Conservation (phyloP, 2,113 vertebrate species). For the Arothron firmamentum region DNA sequence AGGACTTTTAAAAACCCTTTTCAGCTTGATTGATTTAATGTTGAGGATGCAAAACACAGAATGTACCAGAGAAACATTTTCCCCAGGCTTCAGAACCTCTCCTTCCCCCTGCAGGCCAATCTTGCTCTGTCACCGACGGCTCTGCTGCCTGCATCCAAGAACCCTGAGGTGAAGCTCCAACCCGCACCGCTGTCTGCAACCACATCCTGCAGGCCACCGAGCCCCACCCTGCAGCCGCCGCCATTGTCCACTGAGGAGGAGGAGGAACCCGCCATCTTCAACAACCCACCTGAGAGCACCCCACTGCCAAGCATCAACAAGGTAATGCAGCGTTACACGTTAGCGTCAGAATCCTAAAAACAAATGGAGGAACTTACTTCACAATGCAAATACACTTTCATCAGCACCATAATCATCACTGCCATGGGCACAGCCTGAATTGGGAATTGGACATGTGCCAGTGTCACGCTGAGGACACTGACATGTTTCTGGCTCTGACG, state of each 20-base stretch:
- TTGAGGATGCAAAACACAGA: not conserved
- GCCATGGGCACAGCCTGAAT: not conserved
- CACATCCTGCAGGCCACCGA: slow-evolving; percentile 27
- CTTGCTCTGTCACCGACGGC: slow-evolving; percentile 69
- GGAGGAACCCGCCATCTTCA: slow-evolving; percentile 68
- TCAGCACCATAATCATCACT: not conserved
- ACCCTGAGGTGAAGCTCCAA: slow-evolving; percentile 64
- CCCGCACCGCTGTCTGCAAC: slow-evolving; percentile 38
- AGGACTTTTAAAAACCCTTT: too few relatives aligned
- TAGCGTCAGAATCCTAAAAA: not conserved
- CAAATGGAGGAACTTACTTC: not conserved
- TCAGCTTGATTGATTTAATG: too few relatives aligned
- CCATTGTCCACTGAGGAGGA: slow-evolving; percentile 64
- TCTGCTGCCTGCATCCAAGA: slow-evolving; percentile 66
- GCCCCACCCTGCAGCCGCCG: slow-evolving; percentile 25
- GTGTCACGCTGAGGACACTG: slow-evolving; percentile 3
- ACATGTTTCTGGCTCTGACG: slow-evolving; percentile 21
- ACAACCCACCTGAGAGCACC: slow-evolving; percentile 61
- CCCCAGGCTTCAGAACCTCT: slow-evolving; percentile 14
- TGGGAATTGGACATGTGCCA: not conserved
- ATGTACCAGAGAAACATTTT: not conserved
- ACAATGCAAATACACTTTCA: not conserved
- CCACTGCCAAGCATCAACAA: slow-evolving; percentile 72
- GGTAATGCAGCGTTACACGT: slow-evolving; percentile 40
- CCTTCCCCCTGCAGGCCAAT: slow-evolving; percentile 66